phyloP scores from a whole-genome alignment of 2,888 invertebrate genomes.

The Scaptomyza polygonia region DNA sequence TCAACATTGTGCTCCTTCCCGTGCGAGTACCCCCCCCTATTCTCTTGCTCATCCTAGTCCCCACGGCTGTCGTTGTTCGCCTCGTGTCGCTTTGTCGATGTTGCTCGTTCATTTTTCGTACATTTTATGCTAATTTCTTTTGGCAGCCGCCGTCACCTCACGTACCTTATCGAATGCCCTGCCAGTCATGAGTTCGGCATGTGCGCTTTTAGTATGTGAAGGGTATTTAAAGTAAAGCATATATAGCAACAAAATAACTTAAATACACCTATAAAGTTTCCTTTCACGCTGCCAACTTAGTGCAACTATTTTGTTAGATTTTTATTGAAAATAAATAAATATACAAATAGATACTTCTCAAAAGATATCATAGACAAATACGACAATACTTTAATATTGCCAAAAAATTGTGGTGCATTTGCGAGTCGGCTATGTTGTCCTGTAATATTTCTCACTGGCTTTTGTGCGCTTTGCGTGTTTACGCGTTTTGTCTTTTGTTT shows the following conservation, averaged over 20 bases:
- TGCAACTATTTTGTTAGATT: too few relatives aligned
- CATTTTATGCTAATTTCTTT: constrained; percentile 75
- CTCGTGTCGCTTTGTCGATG: constrained; percentile 46
- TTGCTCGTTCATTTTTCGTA: constrained; percentile 70
- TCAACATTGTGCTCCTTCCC: constrained; percentile 11
- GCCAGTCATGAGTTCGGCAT: constrained; percentile 43
- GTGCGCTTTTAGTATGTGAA: constrained; percentile 18
- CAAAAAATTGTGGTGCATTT: constrained; percentile 20
- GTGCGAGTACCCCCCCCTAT: neutral
- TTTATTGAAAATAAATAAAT: too few relatives aligned
- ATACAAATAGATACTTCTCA: too few relatives aligned
- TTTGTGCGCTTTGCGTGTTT: constrained; percentile 63
- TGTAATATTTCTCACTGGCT: constrained; percentile 8
- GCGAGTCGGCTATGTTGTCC: constrained; percentile 6
- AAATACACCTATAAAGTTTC: too few relatives aligned
- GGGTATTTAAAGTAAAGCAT: constrained; percentile 17
- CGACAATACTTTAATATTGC: too few relatives aligned
- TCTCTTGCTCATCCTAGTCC: constrained; percentile 6
- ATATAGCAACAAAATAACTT: too few relatives aligned
- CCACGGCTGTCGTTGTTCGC: constrained; percentile 8
- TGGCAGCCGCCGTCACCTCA: constrained; percentile 47
- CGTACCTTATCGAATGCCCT: constrained; percentile 42
- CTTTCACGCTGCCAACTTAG: too few relatives aligned
- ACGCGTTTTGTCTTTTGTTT: constrained; percentile 66
- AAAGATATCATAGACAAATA: too few relatives aligned